Evolutionary conservation across 2,888 invertebrate species (phyloP).

Genomic region (Spodoptera littoralis): DNA sequence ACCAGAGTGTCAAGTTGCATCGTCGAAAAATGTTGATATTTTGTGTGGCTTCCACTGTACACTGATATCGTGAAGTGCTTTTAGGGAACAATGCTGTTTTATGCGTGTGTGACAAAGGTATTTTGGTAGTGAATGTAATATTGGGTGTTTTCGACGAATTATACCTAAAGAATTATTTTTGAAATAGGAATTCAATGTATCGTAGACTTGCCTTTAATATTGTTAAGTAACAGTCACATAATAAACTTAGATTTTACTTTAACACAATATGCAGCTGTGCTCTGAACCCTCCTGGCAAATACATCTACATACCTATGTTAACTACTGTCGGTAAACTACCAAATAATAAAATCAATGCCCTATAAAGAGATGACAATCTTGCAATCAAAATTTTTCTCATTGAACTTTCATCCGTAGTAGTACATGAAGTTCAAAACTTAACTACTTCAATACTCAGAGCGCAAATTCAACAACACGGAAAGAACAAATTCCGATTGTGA

Average conservation of each 20-base stretch:
- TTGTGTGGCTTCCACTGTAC: conserved; percentile 54
- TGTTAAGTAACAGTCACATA: no score
- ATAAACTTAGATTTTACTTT: no score
- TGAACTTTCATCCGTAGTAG: no score
- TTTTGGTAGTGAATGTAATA: conserved; percentile 2
- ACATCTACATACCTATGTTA: no score
- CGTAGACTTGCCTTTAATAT: no score
- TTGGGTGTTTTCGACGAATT: conserved; percentile 1
- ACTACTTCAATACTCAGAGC: background rate
- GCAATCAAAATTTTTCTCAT: no score
- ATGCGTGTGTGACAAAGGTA: conserved; percentile 9
- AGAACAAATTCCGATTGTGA: conserved; percentile 23
- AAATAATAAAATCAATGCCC: no score
- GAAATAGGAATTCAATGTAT: background rate
- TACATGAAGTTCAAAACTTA: background rate
- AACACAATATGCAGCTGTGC: no score
- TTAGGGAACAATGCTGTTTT: conserved; percentile 25
- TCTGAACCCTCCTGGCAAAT: no score
- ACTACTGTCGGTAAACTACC: no score
- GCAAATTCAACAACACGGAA: conserved; percentile 2
- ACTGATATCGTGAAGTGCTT: conserved; percentile 48
- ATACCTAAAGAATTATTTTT: background rate
- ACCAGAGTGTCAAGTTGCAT: conserved; percentile 65
- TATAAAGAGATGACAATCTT: no score
- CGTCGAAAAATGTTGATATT: conserved; percentile 53